phyloP scores from a whole-genome alignment of 1,140 invertebrate genomes.

The Drosophila ananassae region DNA sequence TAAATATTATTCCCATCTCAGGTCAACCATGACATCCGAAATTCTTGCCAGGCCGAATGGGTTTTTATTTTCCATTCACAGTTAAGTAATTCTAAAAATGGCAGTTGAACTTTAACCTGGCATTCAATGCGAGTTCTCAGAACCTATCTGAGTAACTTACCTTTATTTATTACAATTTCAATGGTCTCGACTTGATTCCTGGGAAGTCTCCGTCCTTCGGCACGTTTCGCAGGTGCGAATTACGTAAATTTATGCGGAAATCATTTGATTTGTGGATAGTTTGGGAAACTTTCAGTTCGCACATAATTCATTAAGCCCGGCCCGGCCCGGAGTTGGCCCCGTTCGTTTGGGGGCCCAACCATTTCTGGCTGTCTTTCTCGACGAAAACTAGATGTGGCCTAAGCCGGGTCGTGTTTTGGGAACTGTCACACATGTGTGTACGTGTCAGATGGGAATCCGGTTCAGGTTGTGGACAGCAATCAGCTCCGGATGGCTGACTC shows the following conservation, averaged over 20 bases:
- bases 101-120: not conserved
- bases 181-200: not conserved
- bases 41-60: not conserved
- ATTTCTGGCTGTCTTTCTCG: constrained; percentile 41
- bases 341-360: too few relatives aligned
- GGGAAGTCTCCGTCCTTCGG: constrained; percentile 1
- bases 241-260: constrained; percentile 49
- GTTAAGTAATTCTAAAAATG: not conserved
- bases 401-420: constrained; percentile 41
- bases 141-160: not conserved
- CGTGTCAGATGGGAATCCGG: constrained; percentile 48
- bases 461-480: constrained; percentile 29
- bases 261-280: constrained; percentile 46
- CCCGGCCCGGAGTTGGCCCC: constrained; percentile 4
- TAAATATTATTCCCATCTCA: not conserved
- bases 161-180: constrained; percentile 3
- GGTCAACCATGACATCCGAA: constrained; percentile 6
- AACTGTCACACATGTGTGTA: constrained; percentile 49
- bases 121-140: constrained; percentile 1
- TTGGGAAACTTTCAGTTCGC: constrained; percentile 42
- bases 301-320: constrained; percentile 55
- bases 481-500: constrained; percentile 7
- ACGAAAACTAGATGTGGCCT: constrained; percentile 40
- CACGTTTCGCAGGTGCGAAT: constrained; percentile 37
- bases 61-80: not conserved